Percentiles rank a stretch among this genome's conserved stretches.
These are phyloP conservation scores for Hermaeophaga mercurialis DNA, from an alignment of 2,888 invertebrate genomes.

Conservation along the genomic window DNA sequence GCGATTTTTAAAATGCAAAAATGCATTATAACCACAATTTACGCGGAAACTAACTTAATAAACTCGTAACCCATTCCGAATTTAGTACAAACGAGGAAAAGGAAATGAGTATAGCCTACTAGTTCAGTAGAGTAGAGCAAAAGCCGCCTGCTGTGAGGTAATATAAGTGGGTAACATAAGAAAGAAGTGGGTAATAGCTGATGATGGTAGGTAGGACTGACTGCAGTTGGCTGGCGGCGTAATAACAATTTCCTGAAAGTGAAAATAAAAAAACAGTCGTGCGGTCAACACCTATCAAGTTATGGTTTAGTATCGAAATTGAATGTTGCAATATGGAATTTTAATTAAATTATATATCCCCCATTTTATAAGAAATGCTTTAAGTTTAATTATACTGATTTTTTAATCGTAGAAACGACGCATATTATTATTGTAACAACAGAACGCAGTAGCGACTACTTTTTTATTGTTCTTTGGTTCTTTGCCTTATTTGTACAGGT, in stretches of 20 bases:
- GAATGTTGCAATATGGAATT: too few relatives aligned
- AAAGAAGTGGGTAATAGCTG: slow-evolving; percentile 8
- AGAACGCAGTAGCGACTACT: too few relatives aligned
- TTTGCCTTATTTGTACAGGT: too few relatives aligned
- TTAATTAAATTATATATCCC: too few relatives aligned
- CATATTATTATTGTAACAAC: too few relatives aligned
- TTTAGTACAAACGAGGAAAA: slow-evolving; percentile 26
- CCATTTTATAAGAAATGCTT: too few relatives aligned
- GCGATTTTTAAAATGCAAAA: too few relatives aligned
- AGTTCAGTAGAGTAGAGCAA: slow-evolving; percentile 34
- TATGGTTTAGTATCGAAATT: not conserved
- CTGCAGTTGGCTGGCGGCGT: not conserved
- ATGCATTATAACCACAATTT: too few relatives aligned
- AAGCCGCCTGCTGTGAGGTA: slow-evolving; percentile 26
- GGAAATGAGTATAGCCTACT: slow-evolving; percentile 30
- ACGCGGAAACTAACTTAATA: too few relatives aligned
- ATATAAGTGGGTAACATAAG: slow-evolving; percentile 6
- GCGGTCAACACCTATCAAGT: not conserved
- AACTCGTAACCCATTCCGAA: not conserved
- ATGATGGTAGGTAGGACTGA: not conserved
- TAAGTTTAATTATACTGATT: too few relatives aligned
- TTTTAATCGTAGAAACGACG: too few relatives aligned
- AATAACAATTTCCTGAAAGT: slow-evolving; percentile 12
- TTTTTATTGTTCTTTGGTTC: too few relatives aligned
- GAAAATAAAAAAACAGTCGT: slow-evolving; percentile 7